Percentiles rank a stretch among this genome's conserved stretches.
phyloP scores from a whole-genome alignment of 2,797 vertebrate species.

The Muscicapa comitata region DNA sequence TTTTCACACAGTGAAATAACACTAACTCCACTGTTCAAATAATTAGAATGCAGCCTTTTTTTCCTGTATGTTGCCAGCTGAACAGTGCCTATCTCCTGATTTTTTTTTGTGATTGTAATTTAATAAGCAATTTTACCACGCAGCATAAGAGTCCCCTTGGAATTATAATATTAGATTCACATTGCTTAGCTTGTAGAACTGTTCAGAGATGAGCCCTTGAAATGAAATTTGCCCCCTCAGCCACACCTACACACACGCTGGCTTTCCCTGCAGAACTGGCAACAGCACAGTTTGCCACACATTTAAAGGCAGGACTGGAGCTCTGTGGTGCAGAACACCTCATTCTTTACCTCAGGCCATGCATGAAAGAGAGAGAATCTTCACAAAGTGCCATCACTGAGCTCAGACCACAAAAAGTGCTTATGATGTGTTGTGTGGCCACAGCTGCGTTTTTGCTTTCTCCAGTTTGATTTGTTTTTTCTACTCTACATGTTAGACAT shows the following conservation, averaged over 20 bases:
- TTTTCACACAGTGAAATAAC: slow-evolving; percentile 48
- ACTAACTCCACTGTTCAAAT: slow-evolving; percentile 42
- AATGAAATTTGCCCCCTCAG: slow-evolving; percentile 30
- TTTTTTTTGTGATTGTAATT: slow-evolving; percentile 63
- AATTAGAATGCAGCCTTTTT: slow-evolving; percentile 42
- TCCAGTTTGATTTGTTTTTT: neutral
- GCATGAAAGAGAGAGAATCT: neutral
- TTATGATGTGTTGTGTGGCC: neutral
- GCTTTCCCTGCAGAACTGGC: neutral
- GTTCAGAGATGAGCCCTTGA: slow-evolving; percentile 29
- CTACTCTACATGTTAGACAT: neutral
- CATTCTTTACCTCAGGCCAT: neutral
- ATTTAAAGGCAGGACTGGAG: neutral
- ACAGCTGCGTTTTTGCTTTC: rapidly evolving
- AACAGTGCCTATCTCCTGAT: slow-evolving; percentile 7
- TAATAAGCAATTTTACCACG: slow-evolving; percentile 37
- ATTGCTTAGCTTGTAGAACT: slow-evolving; percentile 24
- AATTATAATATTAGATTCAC: slow-evolving; percentile 38
- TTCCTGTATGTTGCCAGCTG: slow-evolving; percentile 13
- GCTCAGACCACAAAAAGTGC: neutral
- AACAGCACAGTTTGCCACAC: neutral
- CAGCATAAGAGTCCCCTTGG: neutral
- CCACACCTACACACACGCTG: neutral
- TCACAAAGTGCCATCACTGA: neutral
- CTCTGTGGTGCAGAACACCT: neutral